Conservation (phyloP, 2,797 vertebrate species). For the Sebastes flavidus region DNA sequence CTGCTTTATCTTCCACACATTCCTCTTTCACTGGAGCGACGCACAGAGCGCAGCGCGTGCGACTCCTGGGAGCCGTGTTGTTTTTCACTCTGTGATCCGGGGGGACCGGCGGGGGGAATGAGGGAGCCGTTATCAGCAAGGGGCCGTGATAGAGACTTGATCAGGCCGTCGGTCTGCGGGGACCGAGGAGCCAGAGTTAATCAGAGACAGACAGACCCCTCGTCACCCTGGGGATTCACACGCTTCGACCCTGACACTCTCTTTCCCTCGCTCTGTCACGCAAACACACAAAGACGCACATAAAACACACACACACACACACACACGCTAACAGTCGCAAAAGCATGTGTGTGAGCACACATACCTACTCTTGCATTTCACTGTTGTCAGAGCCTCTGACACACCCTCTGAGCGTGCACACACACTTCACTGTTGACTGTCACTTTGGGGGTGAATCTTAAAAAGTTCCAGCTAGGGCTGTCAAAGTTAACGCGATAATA, state of each 20-base stretch:
- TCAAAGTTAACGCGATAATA: too few species aligned
- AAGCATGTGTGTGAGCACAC: constrained; percentile 15
- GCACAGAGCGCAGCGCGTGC: constrained; percentile 24
- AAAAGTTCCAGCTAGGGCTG: not conserved
- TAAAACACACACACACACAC: not conserved
- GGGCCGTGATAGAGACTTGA: constrained; percentile 80
- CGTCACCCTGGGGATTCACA: constrained; percentile 76
- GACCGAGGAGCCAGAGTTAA: constrained; percentile 80
- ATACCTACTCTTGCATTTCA: constrained; percentile 6
- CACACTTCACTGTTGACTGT: not conserved
- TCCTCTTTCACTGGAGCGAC: constrained; percentile 39
- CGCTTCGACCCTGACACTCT: constrained; percentile 56
- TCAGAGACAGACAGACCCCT: constrained; percentile 83
- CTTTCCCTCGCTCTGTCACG: constrained; percentile 26
- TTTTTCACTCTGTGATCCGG: constrained; percentile 80
- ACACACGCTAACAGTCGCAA: constrained; percentile 24
- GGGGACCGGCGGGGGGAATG: constrained; percentile 60
- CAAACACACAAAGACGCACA: not conserved
- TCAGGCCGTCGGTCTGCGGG: constrained; percentile 78
- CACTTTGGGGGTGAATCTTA: not conserved
- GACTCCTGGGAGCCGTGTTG: constrained; percentile 75
- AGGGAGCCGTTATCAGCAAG: constrained; percentile 81
- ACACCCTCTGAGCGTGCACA: constrained; percentile 15
- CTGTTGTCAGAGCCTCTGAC: not conserved
- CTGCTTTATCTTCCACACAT: constrained; percentile 40